Conservation (phyloP, 2,888 invertebrate genomes). For the Argyresthia albistria region DNA sequence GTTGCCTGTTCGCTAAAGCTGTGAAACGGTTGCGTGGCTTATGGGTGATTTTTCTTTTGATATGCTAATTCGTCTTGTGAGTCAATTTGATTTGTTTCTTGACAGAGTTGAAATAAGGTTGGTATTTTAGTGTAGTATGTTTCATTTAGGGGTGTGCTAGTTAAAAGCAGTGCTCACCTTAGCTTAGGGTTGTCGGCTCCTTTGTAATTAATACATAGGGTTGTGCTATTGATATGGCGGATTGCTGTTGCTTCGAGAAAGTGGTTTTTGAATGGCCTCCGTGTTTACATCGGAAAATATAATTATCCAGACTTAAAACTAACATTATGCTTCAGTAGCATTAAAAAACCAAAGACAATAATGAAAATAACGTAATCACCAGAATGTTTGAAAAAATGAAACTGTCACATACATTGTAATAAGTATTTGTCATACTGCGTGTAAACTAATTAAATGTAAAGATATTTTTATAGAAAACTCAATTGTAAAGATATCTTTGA, state of each 20-base stretch:
- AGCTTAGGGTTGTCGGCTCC: conserved; percentile 44
- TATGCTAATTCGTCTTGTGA: conserved; percentile 37
- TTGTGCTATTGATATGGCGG: conserved; percentile 59
- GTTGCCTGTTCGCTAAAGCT: not conserved
- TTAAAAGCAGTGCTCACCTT: conserved; percentile 39
- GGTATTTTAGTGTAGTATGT: conserved; percentile 12
- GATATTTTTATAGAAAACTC: no score
- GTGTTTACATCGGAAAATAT: no score
- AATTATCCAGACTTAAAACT: no score
- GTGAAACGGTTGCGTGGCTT: not conserved
- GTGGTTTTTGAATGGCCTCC: no score
- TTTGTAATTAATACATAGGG: conserved; percentile 66
- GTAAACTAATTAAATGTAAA: no score
- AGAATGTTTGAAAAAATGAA: no score
- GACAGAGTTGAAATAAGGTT: conserved; percentile 16
- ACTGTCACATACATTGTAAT: no score
- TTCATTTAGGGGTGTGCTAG: conserved; percentile 42
- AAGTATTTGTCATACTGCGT: no score
- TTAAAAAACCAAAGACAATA: no score
- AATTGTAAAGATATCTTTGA: no score
- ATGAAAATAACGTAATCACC: no score
- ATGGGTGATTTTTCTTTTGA: conserved; percentile 25
- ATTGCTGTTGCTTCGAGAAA: conserved; percentile 27
- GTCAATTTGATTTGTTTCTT: conserved; percentile 20
- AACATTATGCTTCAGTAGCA: no score